Percentiles rank a stretch among this genome's conserved stretches.
phyloP scores from a whole-genome alignment of 2,113 vertebrate genomes.

The Himantopus leucocephalus region DNA sequence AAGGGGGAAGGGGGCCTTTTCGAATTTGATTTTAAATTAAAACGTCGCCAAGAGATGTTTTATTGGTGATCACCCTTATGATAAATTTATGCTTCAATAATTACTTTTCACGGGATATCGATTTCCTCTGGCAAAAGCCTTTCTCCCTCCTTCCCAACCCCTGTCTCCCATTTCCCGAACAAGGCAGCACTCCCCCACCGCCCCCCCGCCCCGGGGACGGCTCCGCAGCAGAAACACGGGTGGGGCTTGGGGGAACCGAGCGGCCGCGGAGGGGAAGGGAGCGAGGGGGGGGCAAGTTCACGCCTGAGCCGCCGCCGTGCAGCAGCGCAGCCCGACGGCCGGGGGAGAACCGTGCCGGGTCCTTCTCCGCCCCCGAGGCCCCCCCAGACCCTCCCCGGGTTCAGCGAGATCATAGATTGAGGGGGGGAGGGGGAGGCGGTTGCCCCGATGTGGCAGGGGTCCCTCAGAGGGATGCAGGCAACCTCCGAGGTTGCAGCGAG shows the following conservation, averaged over 20 bases:
- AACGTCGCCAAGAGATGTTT: slow-evolving; percentile 76
- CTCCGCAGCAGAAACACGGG: neutral
- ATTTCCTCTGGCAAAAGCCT: slow-evolving; percentile 63
- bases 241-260: neutral
- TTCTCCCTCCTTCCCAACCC: neutral
- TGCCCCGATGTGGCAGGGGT: neutral
- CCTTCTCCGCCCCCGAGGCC: rapidly evolving
- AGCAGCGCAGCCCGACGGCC: rapidly evolving
- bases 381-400: neutral
- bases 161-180: slow-evolving; percentile 25
- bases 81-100: slow-evolving; percentile 80
- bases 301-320: rapidly evolving
- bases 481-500: rapidly evolving
- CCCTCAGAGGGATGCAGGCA: neutral
- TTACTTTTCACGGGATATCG: slow-evolving; percentile 74
- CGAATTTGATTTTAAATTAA: slow-evolving; percentile 79
- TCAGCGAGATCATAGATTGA: neutral
- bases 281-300: neutral
- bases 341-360: rapidly evolving
- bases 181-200: neutral
- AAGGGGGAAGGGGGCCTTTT: slow-evolving; percentile 25
- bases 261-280: rapidly evolving
- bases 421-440: too few species aligned
- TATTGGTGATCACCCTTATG: slow-evolving; percentile 78
- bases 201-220: neutral